Evolutionary conservation across 2,113 vertebrate species (phyloP), one percentile per base, ranked within the genome.

Genomic region (Serranochromis macrocephalus): DNA sequence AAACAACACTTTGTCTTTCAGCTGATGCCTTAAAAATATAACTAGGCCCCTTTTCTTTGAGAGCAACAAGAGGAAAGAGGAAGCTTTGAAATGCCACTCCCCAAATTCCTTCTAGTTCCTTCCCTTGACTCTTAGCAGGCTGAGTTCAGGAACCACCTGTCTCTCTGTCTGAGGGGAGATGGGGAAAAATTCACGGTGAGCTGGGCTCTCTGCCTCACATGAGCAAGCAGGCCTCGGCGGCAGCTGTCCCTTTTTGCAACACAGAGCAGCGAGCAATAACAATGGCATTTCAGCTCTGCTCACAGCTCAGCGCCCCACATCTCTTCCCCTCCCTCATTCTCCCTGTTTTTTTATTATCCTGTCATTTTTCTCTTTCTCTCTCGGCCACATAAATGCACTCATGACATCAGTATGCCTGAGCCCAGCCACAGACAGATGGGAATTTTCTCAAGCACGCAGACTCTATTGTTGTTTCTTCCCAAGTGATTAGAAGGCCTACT

Each of bases 81-180:
- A 96, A 95, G 90, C 90, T 93, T 94, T 71, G 45, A 91, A 91
- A 87, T 4, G 51, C 87, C 91, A 93, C 94, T 93, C 95, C 94
- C 93, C 36, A 80, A 94, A 95, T 94, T 93, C 92, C 88, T 95
- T 85, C 82, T 54, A 80, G 89, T 95, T 95, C 91, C 92, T 95
- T 93, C 88, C 87, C 84, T 80, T 63, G 88, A 88, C 86, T 93
- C 83, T 79, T 63, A 85, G 83, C 89, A 91, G 90, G 83, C 90
- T 19, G 83, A 89, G 86, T 61, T 90, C 82, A 89, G 61, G 61
- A 90, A 82, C 88, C 94, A 94, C 94, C 94, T 95, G 92, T 86
- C 89, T 92, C 85, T 85, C 66, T 53, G 45, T 63, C 45, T 71
- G 17, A 19, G 11, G 49, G 85, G 38, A 45, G 29, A 61, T 66